phyloP scores from a whole-genome alignment of 2,797 vertebrate genomes.

The Tadarida brasiliensis region DNA sequence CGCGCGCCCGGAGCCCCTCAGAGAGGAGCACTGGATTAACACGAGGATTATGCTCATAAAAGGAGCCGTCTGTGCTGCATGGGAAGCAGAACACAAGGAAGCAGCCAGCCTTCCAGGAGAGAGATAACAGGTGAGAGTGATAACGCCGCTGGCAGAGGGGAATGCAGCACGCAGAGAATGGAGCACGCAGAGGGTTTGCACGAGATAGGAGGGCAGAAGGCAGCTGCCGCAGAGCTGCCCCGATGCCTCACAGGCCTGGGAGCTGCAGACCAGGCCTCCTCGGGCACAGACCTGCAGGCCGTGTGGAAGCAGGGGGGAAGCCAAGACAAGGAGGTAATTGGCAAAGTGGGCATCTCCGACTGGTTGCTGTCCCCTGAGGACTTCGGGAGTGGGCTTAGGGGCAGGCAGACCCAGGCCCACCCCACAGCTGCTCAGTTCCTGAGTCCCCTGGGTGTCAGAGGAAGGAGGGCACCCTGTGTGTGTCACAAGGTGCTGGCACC shows the following conservation, averaged over 20 bases:
- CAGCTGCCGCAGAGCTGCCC: neutral
- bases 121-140: neutral
- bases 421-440: fast-evolving
- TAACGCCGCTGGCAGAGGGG: neutral
- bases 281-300: fast-evolving
- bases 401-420: neutral
- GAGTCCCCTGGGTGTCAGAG: neutral
- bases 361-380: neutral
- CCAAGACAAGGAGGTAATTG: neutral
- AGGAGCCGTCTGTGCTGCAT: neutral
- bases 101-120: constrained; percentile 46
- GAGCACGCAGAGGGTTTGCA: neutral
- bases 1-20: fast-evolving
- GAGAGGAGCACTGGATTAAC: neutral
- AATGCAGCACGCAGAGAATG: neutral
- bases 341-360: neutral
- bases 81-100: fast-evolving
- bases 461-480: neutral
- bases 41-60: neutral
- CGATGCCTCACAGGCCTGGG: neutral
- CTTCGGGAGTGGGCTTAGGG: fast-evolving
- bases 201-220: neutral
- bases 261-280: neutral
- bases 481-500: fast-evolving
- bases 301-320: neutral